These are phyloP conservation scores for Morpho achilles DNA, from an alignment of 2,888 invertebrate species.

Conservation along the genomic window DNA sequence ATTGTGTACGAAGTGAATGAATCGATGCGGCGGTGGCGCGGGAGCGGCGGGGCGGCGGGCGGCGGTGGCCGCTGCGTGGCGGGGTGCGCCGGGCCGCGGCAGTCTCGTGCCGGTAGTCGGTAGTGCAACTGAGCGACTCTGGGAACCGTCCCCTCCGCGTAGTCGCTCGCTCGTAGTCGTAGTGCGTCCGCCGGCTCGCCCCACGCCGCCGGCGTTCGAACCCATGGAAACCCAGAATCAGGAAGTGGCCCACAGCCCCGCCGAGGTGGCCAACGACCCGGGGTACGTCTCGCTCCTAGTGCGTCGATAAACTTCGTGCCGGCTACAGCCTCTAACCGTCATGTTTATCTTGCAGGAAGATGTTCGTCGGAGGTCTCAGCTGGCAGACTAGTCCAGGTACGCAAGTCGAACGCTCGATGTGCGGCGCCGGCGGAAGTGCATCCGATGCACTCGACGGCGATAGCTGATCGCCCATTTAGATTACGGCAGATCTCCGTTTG, in stretches of 20 bases:
- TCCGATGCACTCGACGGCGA: slow-evolving; percentile 50
- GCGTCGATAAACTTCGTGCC: slow-evolving; percentile 32
- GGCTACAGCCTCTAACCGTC: slow-evolving; percentile 53
- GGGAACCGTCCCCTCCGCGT: slow-evolving; percentile 81
- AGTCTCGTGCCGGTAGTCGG: slow-evolving; percentile 87
- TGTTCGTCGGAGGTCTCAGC: slow-evolving; percentile 99
- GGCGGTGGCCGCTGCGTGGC: slow-evolving; percentile 65
- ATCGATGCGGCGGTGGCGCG: slow-evolving; percentile 67
- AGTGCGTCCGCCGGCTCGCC: slow-evolving; percentile 69
- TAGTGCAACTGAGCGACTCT: slow-evolving; percentile 82
- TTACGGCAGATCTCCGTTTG: slow-evolving; percentile 40
- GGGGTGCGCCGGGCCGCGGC: slow-evolving; percentile 57
- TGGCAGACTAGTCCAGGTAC: slow-evolving; percentile 99
- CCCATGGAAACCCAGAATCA: slow-evolving; percentile 88
- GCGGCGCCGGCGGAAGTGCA: slow-evolving; percentile 54
- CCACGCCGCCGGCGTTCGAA: slow-evolving; percentile 64
- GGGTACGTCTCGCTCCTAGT: slow-evolving; percentile 81
- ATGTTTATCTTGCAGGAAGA: slow-evolving; percentile 95
- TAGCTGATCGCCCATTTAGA: slow-evolving; percentile 45
- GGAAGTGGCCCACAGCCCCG: slow-evolving; percentile 90
- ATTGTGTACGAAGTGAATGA: slow-evolving; percentile 76
- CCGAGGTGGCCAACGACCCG: slow-evolving; percentile 96
- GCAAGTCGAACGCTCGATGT: slow-evolving; percentile 58
- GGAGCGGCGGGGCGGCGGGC: slow-evolving; percentile 46
- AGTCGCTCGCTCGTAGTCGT: slow-evolving; percentile 80